Conservation (phyloP, 2,797 vertebrate genomes). For the Microctenopoma lineatum region DNA sequence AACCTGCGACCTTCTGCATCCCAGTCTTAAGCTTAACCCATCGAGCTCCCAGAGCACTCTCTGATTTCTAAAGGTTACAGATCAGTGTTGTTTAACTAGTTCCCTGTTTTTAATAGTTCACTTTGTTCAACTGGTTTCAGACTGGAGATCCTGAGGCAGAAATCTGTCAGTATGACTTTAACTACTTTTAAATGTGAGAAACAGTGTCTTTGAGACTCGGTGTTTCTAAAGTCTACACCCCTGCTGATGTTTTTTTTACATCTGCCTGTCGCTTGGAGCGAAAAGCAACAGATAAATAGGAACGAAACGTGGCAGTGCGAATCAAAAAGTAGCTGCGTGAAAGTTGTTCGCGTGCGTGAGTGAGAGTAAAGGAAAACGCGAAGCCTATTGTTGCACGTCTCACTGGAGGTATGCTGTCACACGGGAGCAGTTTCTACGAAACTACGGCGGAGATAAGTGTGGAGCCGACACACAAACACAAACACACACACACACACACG, state of each 20-base stretch:
- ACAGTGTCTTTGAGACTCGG: background rate
- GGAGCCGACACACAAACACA: background rate
- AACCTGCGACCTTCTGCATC: too few species aligned
- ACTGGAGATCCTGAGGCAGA: background rate
- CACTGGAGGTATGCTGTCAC: slow-evolving; percentile 65
- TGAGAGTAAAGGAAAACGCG: slow-evolving; percentile 24
- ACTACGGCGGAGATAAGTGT: slow-evolving; percentile 56
- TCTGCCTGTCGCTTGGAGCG: background rate
- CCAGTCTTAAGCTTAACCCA: too few species aligned
- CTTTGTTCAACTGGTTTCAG: slow-evolving; percentile 4
- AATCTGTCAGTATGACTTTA: too few species aligned
- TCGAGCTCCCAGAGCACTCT: too few species aligned
- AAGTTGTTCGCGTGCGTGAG: slow-evolving; percentile 6
- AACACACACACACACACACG: too few species aligned
- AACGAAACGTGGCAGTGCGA: background rate
- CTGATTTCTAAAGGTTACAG: background rate
- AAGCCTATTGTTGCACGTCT: slow-evolving; percentile 54
- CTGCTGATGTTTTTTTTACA: too few species aligned
- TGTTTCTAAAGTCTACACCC: too few species aligned
- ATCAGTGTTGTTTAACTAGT: slow-evolving; percentile 2
- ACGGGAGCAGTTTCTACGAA: slow-evolving; percentile 79
- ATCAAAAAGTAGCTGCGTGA: background rate
- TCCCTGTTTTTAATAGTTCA: background rate
- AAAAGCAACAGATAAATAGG: background rate
- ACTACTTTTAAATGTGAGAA: too few species aligned